Percentiles rank a stretch among this genome's conserved stretches.
phyloP scores from a whole-genome alignment of 2,797 vertebrate genomes.

The Podargus strigoides region DNA sequence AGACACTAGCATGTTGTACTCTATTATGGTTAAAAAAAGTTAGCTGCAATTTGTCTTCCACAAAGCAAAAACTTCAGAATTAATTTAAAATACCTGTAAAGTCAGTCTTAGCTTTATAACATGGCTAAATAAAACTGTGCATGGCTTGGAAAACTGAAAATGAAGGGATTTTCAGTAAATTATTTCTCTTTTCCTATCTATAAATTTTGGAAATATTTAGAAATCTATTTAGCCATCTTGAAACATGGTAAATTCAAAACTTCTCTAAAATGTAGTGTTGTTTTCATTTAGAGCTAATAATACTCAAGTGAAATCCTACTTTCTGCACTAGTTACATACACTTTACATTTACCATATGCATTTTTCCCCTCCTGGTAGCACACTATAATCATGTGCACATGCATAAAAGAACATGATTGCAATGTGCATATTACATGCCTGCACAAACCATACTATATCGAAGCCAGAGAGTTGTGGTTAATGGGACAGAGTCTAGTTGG shows the following conservation, averaged over 20 bases:
- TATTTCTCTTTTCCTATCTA: not conserved
- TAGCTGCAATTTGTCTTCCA: not conserved
- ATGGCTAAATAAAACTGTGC: not conserved
- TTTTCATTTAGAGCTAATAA: not conserved
- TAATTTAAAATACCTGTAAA: not conserved
- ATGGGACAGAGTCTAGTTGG: no score
- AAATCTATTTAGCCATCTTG: not conserved
- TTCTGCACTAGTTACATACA: not conserved
- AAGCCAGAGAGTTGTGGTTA: no score
- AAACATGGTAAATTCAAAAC: not conserved
- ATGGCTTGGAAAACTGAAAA: not conserved
- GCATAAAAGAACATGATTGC: not conserved
- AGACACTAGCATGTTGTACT: not conserved
- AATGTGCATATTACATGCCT: accelerated
- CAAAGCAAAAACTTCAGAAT: not conserved
- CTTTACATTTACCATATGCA: not conserved
- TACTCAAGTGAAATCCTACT: not conserved
- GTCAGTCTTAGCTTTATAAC: not conserved
- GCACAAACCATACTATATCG: no score
- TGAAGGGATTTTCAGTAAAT: not conserved
- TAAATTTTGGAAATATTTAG: not conserved
- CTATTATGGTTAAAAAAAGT: not conserved
- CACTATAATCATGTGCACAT: not conserved
- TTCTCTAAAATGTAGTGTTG: not conserved
- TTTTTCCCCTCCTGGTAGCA: not conserved